Conservation (phyloP, 1,140 invertebrate genomes). For the Littorina saxatilis region DNA sequence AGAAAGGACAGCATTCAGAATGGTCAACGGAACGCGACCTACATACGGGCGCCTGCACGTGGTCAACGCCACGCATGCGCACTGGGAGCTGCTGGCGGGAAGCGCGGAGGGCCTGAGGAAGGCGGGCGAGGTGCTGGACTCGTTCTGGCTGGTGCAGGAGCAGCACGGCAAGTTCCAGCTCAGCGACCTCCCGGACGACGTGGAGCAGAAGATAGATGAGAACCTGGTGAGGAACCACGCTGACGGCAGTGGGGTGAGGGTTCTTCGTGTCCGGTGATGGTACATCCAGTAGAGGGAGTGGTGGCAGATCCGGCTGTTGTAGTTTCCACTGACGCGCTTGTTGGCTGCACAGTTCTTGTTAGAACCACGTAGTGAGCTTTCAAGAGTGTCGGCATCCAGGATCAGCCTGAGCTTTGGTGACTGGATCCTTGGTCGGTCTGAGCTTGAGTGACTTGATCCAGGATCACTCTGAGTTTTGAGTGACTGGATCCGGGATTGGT, state of each 20-base stretch:
- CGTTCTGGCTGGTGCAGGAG: constrained; percentile 61
- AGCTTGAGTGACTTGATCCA: no score
- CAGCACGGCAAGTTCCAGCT: constrained; percentile 61
- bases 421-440: no score
- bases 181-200: constrained; percentile 33
- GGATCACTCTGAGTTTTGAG: no score
- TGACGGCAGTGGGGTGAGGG: constrained; percentile 2
- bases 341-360: no score
- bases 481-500: no score
- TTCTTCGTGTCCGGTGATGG: no score
- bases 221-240: constrained; percentile 35
- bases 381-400: no score
- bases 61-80: constrained; percentile 90
- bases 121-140: constrained; percentile 54
- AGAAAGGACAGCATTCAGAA: constrained; percentile 77
- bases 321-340: no score
- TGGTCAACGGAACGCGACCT: constrained; percentile 73
- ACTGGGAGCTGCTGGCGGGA: constrained; percentile 90
- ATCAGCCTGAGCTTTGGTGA: no score
- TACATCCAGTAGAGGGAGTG: no score
- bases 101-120: constrained; percentile 86
- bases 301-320: no score
- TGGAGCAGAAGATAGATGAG: constrained; percentile 46
- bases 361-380: no score
- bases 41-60: constrained; percentile 87